Conservation (phyloP, 2,113 vertebrate genomes). For the Rhinoderma darwinii region DNA sequence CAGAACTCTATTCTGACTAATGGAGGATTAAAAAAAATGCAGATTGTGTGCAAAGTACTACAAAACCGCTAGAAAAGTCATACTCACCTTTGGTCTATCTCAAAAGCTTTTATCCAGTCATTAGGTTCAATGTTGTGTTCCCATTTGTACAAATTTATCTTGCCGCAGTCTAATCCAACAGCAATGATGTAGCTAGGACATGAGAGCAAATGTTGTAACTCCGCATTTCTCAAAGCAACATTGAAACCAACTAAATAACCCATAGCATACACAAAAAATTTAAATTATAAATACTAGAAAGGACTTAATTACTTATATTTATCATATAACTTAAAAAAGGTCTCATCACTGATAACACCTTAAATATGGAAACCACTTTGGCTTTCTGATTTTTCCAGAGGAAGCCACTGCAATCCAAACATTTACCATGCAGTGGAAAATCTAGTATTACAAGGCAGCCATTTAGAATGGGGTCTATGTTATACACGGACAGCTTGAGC, state of each 20-base stretch:
- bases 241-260: not conserved
- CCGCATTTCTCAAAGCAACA: too few relatives aligned
- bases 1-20: too few relatives aligned
- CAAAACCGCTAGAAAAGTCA: not conserved
- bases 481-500: too few relatives aligned
- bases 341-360: too few relatives aligned
- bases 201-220: conserved; percentile 11
- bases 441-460: too few relatives aligned
- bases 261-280: not conserved
- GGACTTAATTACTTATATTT: too few relatives aligned
- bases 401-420: not conserved
- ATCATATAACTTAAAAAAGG: too few relatives aligned
- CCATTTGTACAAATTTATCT: conserved; percentile 87
- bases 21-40: too few relatives aligned
- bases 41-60: not conserved
- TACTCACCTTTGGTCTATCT: conserved; percentile 83
- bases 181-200: conserved; percentile 84
- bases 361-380: too few relatives aligned
- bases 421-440: not conserved
- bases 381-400: not conserved
- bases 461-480: not conserved
- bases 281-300: not conserved
- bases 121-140: conserved; percentile 67
- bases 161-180: conserved; percentile 87
- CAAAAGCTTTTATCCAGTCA: conserved; percentile 81